Conservation (phyloP, 2,113 vertebrate species). For the Chionis minor region DNA sequence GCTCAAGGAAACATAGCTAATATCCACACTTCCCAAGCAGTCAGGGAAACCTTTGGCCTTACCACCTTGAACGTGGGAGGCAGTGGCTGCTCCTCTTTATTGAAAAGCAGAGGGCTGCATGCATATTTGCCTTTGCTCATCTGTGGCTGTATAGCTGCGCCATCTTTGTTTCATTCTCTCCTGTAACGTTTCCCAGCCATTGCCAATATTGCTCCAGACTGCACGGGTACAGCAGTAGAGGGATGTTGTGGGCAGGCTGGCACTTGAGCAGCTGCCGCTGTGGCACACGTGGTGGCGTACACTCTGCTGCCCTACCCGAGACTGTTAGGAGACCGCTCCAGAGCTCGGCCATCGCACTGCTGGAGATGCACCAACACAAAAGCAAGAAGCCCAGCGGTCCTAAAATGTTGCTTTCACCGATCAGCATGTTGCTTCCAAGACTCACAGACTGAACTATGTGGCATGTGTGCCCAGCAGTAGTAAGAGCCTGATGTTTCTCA, state of each 20-base stretch:
- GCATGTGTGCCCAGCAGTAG: fast-evolving
- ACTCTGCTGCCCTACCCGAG: neutral
- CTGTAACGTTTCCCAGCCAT: neutral
- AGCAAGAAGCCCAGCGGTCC: neutral
- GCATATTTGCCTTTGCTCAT: neutral
- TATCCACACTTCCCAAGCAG: neutral
- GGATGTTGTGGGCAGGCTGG: neutral
- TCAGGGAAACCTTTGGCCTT: neutral
- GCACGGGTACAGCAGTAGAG: neutral
- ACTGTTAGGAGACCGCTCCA: neutral
- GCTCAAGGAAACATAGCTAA: neutral
- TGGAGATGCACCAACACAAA: neutral
- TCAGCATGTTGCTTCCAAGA: neutral
- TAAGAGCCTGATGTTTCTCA: neutral
- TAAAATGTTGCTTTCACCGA: fast-evolving
- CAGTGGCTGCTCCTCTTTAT: neutral
- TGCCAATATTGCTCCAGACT: neutral
- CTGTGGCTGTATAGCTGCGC: neutral
- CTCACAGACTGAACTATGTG: fast-evolving
- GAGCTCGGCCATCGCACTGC: neutral
- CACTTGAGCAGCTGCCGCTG: neutral
- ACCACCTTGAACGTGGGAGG: neutral
- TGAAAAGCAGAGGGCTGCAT: neutral
- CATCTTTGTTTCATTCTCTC: neutral
- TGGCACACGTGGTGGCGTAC: fast-evolving